Evolutionary conservation across 1,140 invertebrate species (phyloP), one percentile per base, ranked within the genome.

Genomic region (Bombus picipes): DNA sequence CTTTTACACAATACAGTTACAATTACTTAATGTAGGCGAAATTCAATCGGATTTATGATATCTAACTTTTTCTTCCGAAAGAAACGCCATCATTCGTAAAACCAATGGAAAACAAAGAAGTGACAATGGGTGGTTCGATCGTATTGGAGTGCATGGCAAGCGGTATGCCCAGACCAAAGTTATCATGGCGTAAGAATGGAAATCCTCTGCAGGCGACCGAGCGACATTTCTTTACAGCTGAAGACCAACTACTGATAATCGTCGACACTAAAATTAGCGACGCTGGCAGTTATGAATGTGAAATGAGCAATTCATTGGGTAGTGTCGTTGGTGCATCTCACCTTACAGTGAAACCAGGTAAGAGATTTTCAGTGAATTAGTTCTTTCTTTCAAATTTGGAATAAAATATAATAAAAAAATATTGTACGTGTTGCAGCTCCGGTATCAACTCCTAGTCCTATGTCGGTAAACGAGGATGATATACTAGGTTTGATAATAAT

Each of bases 131-230:
- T 1, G 96, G 97, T 72, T 97, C 97, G 34, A 97, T 97, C 73
- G 98, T 99, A 1, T 93, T 99, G 53, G 97, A 98, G 92, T 99
- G 98, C 94, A 97, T 98, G 96, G 97, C 97, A 41, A 96, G 97
- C 73, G 98, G 98, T 1, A 97, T 97, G 47, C 98, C 98, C 8
- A 97, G 97, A 92, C 98, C 98, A 12, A 97, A 97, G 82, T 95
- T 99, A n/a, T 96, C 96, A 22, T 99, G 99, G 99, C 96, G 96
- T 28, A 99, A 99, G 96, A 97, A 99, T 95, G 97, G 97, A 41
- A 96, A 96, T 79, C 96, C 97, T 3, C 95, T 99, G 37, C 94
- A 96, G n/a, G 95, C 96, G 47, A 97, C 97, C 1, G 97, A 97
- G 71, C 95, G 98, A 0, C 95, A 96, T 86, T 98, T 98, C 92